These are phyloP conservation scores for Sparidentex hasta DNA, from an alignment of 2,797 vertebrate species.

Conservation along the genomic window DNA sequence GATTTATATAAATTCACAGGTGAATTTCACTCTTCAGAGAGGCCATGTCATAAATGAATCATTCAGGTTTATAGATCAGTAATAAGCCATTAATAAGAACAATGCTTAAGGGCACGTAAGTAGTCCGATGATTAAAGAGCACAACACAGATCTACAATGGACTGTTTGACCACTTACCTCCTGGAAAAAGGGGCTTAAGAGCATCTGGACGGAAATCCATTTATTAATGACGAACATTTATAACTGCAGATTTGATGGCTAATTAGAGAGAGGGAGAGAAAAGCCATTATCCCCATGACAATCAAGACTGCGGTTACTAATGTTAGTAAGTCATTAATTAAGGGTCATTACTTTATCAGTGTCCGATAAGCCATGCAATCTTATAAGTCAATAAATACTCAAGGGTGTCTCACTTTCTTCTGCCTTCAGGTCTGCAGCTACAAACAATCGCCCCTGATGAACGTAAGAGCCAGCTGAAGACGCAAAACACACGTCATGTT, in stretches of 20 bases:
- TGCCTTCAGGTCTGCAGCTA: neutral
- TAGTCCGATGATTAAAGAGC: neutral
- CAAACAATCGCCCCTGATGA: neutral
- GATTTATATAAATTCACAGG: neutral
- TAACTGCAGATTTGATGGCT: neutral
- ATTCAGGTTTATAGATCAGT: neutral
- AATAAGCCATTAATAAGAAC: neutral
- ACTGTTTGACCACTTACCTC: neutral
- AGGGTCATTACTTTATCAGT: neutral
- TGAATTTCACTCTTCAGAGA: neutral
- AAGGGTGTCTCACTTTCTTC: neutral
- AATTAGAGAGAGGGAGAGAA: constrained; percentile 17
- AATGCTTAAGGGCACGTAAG: neutral
- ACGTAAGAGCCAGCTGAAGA: neutral
- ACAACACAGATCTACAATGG: neutral
- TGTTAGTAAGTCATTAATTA: constrained; percentile 17
- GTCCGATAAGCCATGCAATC: neutral
- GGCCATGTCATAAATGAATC: neutral
- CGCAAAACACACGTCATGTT: neutral
- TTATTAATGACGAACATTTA: neutral
- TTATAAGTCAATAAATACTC: neutral
- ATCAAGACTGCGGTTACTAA: neutral
- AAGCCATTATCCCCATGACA: neutral
- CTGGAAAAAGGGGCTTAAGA: neutral
- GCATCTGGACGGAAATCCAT: constrained; percentile 6